phyloP scores from a whole-genome alignment of 2,113 vertebrate species.

The Fulmarus glacialis region DNA sequence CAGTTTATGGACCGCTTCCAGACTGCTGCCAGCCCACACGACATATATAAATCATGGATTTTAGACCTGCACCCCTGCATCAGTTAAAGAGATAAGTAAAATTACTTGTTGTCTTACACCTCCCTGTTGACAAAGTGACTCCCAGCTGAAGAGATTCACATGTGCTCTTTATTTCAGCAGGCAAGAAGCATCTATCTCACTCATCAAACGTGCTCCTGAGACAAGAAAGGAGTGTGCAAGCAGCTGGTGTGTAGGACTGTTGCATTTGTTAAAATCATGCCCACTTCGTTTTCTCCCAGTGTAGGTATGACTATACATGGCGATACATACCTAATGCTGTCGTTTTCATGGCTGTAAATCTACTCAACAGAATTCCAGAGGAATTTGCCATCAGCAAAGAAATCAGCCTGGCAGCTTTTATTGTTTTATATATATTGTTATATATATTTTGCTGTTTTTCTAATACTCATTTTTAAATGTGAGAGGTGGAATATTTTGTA shows the following conservation, averaged over 20 bases:
- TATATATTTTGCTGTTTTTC: not conserved
- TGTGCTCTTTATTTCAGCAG: conserved; percentile 16
- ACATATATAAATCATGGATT: conserved; percentile 14
- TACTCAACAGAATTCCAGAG: conserved; percentile 8
- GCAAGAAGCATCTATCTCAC: not conserved
- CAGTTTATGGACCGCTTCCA: not conserved
- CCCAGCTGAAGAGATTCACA: conserved; percentile 8
- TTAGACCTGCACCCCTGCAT: not conserved
- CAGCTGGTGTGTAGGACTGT: conserved; percentile 67
- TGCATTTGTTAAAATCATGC: conserved; percentile 43
- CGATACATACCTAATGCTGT: not conserved
- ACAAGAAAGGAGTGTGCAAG: conserved; percentile 26
- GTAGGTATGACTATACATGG: conserved; percentile 20
- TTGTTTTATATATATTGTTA: too few relatives aligned
- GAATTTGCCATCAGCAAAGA: not conserved
- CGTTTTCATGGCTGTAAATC: conserved; percentile 5
- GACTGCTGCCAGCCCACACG: not conserved
- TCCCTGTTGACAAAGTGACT: conserved; percentile 27
- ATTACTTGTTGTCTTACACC: conserved; percentile 35
- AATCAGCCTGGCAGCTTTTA: conserved; percentile 11
- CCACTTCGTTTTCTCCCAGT: conserved; percentile 42
- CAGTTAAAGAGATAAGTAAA: conserved; percentile 22
- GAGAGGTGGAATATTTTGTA: not conserved
- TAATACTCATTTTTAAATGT: not conserved
- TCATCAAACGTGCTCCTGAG: not conserved